These are phyloP conservation scores for Probaryconus sp. DNA, from an alignment of 1,140 invertebrate species.

Conservation along the genomic window DNA sequence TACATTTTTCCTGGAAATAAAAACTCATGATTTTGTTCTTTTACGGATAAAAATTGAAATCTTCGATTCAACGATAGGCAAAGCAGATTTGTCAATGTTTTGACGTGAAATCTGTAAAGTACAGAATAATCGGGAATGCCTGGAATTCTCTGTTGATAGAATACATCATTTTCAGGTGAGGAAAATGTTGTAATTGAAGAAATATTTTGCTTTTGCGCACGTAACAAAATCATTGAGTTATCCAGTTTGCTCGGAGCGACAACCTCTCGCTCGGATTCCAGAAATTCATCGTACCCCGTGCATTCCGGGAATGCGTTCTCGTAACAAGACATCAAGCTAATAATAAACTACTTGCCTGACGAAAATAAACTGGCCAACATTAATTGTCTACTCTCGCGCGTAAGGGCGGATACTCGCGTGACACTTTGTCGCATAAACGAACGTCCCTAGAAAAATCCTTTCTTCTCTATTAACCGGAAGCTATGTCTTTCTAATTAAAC, in stretches of 20 bases:
- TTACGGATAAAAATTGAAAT: no score
- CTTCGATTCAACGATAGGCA: no score
- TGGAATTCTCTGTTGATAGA: no score
- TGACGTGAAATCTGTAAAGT: no score
- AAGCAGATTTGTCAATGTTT: no score
- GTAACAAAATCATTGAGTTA: conserved; percentile 38
- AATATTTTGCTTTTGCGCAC: background rate
- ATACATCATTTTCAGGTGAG: no score
- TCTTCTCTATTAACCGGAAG: conserved; percentile 26
- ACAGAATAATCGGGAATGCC: no score
- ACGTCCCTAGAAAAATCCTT: conserved; percentile 15
- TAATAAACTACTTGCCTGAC: conserved; percentile 62
- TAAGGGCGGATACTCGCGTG: conserved; percentile 51
- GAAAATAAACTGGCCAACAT: conserved; percentile 64
- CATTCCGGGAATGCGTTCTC: conserved; percentile 64
- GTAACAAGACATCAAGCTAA: conserved; percentile 69
- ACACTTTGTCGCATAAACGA: conserved; percentile 45
- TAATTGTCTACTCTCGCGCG: conserved; percentile 56
- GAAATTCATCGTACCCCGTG: conserved; percentile 63
- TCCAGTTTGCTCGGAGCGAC: conserved; percentile 48
- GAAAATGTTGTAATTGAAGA: no score
- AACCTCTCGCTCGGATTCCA: conserved; percentile 65
- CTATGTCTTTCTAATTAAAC: background rate
- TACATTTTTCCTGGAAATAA: no score
- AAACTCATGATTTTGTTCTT: no score